Percentiles rank a stretch among this genome's conserved stretches.
Evolutionary conservation across 2,797 vertebrate species (phyloP).

Genomic region (Alexandromys oeconomus): DNA sequence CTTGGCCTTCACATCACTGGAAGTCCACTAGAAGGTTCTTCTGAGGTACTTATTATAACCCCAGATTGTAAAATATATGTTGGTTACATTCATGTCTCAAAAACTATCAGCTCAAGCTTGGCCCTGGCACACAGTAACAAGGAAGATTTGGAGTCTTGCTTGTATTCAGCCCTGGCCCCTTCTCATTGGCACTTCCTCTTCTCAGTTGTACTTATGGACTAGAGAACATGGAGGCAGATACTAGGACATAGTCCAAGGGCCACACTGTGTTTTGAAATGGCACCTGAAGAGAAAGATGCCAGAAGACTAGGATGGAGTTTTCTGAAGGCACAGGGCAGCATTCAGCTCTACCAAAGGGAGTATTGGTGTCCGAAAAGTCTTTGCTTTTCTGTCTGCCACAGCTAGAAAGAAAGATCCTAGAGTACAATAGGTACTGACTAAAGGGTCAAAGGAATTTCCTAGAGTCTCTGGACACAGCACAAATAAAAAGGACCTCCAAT

Average conservation of each 20-base stretch:
- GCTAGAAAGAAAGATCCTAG: not conserved
- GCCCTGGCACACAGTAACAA: not conserved
- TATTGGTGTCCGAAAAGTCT: not conserved
- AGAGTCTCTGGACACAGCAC: not conserved
- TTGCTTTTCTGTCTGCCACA: not conserved
- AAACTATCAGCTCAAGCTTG: not conserved
- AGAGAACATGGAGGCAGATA: not conserved
- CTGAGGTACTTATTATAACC: not conserved
- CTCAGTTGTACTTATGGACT: not conserved
- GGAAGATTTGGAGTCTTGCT: constrained; percentile 29
- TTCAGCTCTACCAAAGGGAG: constrained; percentile 10
- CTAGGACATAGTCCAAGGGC: not conserved
- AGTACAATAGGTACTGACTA: not conserved
- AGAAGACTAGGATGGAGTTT: not conserved
- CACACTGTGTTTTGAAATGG: constrained; percentile 51
- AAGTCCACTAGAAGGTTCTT: not conserved
- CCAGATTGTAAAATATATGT: not conserved
- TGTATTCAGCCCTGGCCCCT: not conserved
- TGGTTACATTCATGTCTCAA: not conserved
- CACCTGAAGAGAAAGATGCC: constrained; percentile 49
- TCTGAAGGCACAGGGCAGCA: not conserved
- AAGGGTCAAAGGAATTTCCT: constrained; percentile 29
- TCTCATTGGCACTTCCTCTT: not conserved
- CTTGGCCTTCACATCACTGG: not conserved
- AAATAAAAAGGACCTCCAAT: not conserved